A percentile compares a stretch with the other conserved stretches of the same genome.
These are phyloP conservation scores for Xylota sylvarum DNA, from an alignment of 2,888 invertebrate genomes.

Conservation along the genomic window DNA sequence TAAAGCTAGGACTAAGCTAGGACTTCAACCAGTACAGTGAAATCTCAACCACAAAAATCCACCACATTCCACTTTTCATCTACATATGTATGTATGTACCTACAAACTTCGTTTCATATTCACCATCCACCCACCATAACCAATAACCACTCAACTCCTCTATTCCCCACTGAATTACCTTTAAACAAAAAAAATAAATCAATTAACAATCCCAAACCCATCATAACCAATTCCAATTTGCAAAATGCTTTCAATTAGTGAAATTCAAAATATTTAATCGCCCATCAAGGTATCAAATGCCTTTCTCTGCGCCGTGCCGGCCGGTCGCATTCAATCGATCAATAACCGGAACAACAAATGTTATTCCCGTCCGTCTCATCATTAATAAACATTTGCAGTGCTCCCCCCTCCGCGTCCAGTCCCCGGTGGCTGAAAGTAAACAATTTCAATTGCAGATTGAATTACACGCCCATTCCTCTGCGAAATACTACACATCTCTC, in stretches of 20 bases:
- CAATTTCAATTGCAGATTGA: constrained; percentile 59
- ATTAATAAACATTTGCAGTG: constrained; percentile 30
- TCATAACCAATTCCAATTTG: constrained; percentile 1
- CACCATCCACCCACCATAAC: no score
- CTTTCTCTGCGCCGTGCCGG: not conserved
- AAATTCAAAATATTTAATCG: constrained; percentile 53
- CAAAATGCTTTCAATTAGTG: constrained; percentile 51
- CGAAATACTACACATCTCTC: constrained; percentile 14
- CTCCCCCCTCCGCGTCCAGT: constrained; percentile 1
- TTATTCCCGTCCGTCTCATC: not conserved
- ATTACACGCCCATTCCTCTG: constrained; percentile 56
- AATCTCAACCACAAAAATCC: no score
- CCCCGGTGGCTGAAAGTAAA: constrained; percentile 8
- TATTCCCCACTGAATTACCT: no score
- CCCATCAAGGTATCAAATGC: constrained; percentile 18
- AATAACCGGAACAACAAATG: constrained; percentile 52
- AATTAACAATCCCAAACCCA: constrained; percentile 1
- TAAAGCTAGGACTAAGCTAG: no score
- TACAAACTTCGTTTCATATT: no score
- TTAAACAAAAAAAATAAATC: not conserved
- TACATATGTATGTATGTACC: no score
- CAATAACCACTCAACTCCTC: no score
- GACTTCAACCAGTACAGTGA: no score
- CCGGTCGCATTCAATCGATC: constrained; percentile 49
- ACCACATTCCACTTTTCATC: no score